Conservation (phyloP, 2,797 vertebrate genomes). For the Neopelma chrysocephalum region DNA sequence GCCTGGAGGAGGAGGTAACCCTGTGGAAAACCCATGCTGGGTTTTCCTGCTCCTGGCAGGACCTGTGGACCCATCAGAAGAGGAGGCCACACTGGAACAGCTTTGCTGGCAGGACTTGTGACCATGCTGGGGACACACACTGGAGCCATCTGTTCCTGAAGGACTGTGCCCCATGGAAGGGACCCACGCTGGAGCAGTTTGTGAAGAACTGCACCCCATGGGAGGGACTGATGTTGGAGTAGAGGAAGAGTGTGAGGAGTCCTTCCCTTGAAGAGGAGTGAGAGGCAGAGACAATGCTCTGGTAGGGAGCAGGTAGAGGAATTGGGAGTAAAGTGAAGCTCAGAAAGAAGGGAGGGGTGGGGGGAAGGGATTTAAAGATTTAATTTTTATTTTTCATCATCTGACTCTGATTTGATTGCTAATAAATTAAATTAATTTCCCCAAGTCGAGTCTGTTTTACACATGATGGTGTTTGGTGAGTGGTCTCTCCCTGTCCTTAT, state of each 20-base stretch:
- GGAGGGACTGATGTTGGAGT: neutral
- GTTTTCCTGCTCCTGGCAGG: neutral
- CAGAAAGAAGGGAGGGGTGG: neutral
- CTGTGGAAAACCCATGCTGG: neutral
- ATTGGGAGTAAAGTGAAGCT: neutral
- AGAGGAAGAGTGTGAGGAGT: neutral
- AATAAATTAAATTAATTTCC: neutral
- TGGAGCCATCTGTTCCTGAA: neutral
- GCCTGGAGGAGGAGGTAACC: neutral
- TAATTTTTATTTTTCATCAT: neutral
- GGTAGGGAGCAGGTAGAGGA: neutral
- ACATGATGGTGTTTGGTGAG: neutral
- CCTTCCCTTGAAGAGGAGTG: neutral
- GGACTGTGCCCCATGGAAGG: neutral
- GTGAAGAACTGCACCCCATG: neutral
- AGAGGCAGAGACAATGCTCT: neutral
- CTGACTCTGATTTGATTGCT: neutral
- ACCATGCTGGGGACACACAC: neutral
- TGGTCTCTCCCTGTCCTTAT: neutral
- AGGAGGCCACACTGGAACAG: neutral
- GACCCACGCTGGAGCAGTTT: neutral
- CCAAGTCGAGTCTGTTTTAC: neutral
- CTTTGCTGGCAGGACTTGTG: neutral
- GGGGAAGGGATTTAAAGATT: neutral
- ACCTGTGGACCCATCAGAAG: neutral